phyloP scores from a whole-genome alignment of 2,113 vertebrate species.

The Haliaeetus leucogaster region DNA sequence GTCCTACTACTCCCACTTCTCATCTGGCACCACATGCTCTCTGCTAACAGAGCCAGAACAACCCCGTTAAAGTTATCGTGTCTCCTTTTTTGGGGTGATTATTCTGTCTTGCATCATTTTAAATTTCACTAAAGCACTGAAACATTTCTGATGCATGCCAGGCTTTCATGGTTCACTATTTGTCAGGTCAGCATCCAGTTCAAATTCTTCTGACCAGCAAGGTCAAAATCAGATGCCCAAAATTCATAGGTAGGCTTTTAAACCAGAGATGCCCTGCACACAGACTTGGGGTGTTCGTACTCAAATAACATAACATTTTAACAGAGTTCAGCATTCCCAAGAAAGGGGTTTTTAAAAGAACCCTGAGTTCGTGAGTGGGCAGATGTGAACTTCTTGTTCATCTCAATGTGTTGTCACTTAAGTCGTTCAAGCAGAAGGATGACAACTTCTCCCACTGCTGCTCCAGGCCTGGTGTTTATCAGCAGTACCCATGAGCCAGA shows the following conservation, averaged over 20 bases:
- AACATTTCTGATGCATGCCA: not conserved
- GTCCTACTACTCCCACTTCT: not conserved
- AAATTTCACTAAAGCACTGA: not conserved
- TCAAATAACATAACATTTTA: not conserved
- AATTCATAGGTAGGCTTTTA: not conserved
- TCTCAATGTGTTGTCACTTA: not conserved
- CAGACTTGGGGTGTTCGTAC: not conserved
- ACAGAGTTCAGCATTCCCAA: not conserved
- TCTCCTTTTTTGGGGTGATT: not conserved
- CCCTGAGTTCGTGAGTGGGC: not conserved
- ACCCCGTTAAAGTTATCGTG: not conserved
- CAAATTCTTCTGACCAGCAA: not conserved
- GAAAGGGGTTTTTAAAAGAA: not conserved
- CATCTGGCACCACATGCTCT: not conserved
- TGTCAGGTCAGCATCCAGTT: not conserved
- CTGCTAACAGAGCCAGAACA: not conserved
- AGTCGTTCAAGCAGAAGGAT: not conserved
- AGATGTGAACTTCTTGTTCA: not conserved
- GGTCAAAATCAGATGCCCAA: not conserved
- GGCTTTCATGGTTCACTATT: not conserved
- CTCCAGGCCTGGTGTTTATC: not conserved
- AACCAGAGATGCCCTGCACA: not conserved
- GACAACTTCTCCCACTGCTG: not conserved
- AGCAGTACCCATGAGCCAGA: not conserved
- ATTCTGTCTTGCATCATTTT: not conserved